These are phyloP conservation scores for Amphimallon solstitiale DNA, from an alignment of 2,888 invertebrate genomes.

Conservation along the genomic window DNA sequence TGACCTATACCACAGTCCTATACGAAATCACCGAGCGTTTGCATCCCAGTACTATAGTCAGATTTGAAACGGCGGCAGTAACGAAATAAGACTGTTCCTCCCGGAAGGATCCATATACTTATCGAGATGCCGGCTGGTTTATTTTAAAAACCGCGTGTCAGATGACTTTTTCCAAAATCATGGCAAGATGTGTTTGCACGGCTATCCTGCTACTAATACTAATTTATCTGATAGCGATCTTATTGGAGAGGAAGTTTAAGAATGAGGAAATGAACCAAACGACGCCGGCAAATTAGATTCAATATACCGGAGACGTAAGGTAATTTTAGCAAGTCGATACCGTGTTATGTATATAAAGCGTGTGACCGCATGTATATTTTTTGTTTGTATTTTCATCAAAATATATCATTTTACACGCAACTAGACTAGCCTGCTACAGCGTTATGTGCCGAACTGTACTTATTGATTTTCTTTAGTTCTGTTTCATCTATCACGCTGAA, in stretches of 20 bases:
- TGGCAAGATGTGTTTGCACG: conserved; percentile 60
- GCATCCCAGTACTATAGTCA: conserved; percentile 7
- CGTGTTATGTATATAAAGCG: conserved; percentile 8
- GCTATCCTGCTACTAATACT: conserved; percentile 57
- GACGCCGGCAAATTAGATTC: conserved; percentile 21
- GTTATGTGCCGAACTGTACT: conserved; percentile 42
- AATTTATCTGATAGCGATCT: conserved; percentile 57
- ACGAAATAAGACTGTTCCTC: conserved; percentile 17
- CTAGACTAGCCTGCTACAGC: neutral
- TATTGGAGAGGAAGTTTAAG: conserved; percentile 60
- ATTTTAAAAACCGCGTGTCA: neutral
- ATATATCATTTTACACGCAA: conserved; percentile 6
- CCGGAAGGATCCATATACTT: conserved; percentile 2
- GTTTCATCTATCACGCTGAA: conserved; percentile 8
- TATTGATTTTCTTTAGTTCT: conserved; percentile 48
- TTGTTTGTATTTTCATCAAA: conserved; percentile 9
- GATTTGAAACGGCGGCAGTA: conserved; percentile 16
- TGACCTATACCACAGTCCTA: too few species aligned
- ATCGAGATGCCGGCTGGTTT: neutral
- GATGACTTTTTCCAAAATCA: conserved; percentile 53
- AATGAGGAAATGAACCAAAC: conserved; percentile 42
- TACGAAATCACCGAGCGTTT: conserved; percentile 13
- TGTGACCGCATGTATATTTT: conserved; percentile 15
- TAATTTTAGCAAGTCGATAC: conserved; percentile 27
- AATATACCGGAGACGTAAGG: conserved; percentile 4